Evolutionary conservation across 2,888 invertebrate species (phyloP), one percentile per base, ranked within the genome.

Genomic region (Philhelius pedissequus): DNA sequence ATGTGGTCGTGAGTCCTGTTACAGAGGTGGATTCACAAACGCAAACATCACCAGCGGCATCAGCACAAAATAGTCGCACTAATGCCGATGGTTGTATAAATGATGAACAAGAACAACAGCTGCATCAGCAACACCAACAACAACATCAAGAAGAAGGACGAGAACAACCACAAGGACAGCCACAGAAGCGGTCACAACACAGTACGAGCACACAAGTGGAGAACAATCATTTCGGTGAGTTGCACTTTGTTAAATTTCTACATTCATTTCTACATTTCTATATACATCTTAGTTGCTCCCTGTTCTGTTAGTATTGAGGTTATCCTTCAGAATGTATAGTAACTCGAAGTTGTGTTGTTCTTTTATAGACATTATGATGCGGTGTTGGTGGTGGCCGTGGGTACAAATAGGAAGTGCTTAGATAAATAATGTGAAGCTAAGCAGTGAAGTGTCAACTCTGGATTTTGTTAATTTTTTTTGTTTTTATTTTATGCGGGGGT

Each of bases 121-220:
- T 48, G 81, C 80, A 71, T 87, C 88, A 58, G 62, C 86, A 58
- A 62, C 86, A 22, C 86, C 89, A 89, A 58, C 86, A 86, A 35
- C 88, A 88, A 9, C 86, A 88, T 7, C 83, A 84, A 60, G 52
- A 30, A 13, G 78, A 86, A 13, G 70, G 66, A 66, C 83, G 80
- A 45, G 78, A 81, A 38, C 86, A 87, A 18, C 84, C 81, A 35
- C 86, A 80, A 78, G 81, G 43, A 52, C 82, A 82, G 92, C 79
- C 94, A 80, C 76, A 70, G 68, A 94, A 95, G 91, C 92, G 96
- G 91, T 96, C 96, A 73, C 94, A 95, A 88, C 94, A 95, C 89
- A 96, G 95, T 92, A 94, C 96, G 54, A 95, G 95, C 87, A 96
- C 96, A 8, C 96, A 96, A 93, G 96, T 96, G 88, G 96, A 97